Evolutionary conservation across 1,140 invertebrate genomes (phyloP).

Genomic region (Bombus confusus): DNA sequence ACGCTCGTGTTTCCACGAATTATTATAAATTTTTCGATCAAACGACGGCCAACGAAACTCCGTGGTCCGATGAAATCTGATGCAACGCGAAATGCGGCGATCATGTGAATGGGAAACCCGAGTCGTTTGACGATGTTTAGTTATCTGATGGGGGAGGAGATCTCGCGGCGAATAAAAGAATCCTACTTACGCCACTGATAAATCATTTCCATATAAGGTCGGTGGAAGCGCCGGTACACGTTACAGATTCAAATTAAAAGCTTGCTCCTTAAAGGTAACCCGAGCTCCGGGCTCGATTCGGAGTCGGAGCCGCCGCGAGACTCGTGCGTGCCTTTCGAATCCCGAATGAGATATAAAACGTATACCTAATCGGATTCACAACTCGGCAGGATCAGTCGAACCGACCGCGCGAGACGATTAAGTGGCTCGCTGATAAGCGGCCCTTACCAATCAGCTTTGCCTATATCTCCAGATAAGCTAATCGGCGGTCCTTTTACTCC

Average conservation of each 20-base stretch:
- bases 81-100: conserved; percentile 28
- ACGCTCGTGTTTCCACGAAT: not conserved
- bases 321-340: conserved; percentile 40
- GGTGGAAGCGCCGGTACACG: conserved; percentile 44
- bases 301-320: not conserved
- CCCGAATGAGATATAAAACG: conserved; percentile 59
- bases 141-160: conserved; percentile 17
- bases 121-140: conserved; percentile 35
- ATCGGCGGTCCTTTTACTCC: conserved; percentile 56
- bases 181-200: conserved; percentile 48
- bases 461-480: conserved; percentile 63
- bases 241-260: conserved; percentile 70
- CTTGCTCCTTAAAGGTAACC: conserved; percentile 64
- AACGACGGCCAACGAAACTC: conserved; percentile 29
- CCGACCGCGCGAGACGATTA: conserved; percentile 53
- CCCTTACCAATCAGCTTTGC: conserved; percentile 41
- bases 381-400: conserved; percentile 52
- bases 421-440: conserved; percentile 51
- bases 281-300: conserved; percentile 45
- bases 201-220: conserved; percentile 55
- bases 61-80: conserved; percentile 38
- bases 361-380: conserved; percentile 58
- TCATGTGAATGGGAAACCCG: conserved; percentile 29
- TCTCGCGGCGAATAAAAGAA: conserved; percentile 25
- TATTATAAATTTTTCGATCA: conserved; percentile 36